Percentiles rank a stretch among this genome's conserved stretches.
Conservation (phyloP, 2,797 vertebrate species). For the Echiichthys vipera region DNA sequence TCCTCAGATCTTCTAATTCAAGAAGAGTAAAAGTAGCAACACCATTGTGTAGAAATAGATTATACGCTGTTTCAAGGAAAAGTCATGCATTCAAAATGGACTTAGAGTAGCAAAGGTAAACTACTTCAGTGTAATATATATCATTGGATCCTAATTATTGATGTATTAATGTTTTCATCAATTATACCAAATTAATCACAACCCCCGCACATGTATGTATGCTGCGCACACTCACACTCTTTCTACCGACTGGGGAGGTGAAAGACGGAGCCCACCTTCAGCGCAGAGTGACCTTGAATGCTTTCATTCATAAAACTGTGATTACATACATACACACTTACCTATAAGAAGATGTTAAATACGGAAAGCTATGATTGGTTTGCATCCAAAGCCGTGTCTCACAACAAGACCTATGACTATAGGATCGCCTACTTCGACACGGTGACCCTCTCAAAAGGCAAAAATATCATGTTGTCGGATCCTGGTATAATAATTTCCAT, state of each 20-base stretch:
- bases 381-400: not conserved
- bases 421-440: not conserved
- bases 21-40: not conserved
- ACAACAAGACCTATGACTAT: not conserved
- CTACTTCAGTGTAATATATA: too few species aligned
- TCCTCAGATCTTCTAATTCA: not conserved
- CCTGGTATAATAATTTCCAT: constrained; percentile 5
- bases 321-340: not conserved
- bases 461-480: constrained; percentile 3
- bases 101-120: too few species aligned
- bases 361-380: not conserved
- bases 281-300: not conserved
- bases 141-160: too few species aligned
- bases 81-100: not conserved
- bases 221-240: too few species aligned
- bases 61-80: not conserved
- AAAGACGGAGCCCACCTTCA: not conserved
- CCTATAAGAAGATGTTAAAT: not conserved
- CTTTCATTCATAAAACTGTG: not conserved
- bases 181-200: too few species aligned
- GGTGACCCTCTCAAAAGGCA: constrained; percentile 9
- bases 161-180: too few species aligned
- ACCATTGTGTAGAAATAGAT: not conserved
- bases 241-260: not conserved
- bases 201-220: too few species aligned